These are phyloP conservation scores for Chondrilla cf. caribensis DNA, from an alignment of 37 sponge, comb jelly and placozoan species.

Conservation along the genomic window DNA sequence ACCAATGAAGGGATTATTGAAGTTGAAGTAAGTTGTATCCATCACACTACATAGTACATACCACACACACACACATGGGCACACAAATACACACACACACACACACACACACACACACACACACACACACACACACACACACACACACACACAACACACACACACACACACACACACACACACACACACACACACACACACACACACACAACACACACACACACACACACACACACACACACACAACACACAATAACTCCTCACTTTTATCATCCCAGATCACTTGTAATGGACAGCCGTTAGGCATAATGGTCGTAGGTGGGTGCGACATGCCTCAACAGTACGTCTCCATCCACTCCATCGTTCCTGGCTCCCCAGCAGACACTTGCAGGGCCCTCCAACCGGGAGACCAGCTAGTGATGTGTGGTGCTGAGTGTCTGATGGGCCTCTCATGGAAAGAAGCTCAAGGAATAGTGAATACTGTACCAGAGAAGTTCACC, in stretches of 20 bases:
- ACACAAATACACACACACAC: constrained; percentile 2
- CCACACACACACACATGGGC: background rate
- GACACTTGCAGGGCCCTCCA: constrained; percentile 24
- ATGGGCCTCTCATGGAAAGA: constrained; percentile 51
- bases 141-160: constrained; percentile 24
- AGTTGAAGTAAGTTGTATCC: constrained; percentile 30
- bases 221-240: constrained; percentile 14
- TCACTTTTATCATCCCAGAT: background rate
- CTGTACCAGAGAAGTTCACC: constrained; percentile 31
- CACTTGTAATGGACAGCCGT: background rate
- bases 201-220: constrained; percentile 13
- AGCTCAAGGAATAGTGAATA: constrained; percentile 37
- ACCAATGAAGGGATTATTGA: constrained; percentile 12
- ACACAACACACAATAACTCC: constrained; percentile 13
- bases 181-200: constrained; percentile 25
- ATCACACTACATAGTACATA: background rate
- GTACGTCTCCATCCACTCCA: constrained; percentile 47
- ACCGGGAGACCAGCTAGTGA: constrained; percentile 64
- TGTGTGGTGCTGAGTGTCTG: constrained; percentile 63
- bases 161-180: constrained; percentile 3
- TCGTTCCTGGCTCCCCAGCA: constrained; percentile 47
- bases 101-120: constrained; percentile 22
- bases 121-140: constrained; percentile 22
- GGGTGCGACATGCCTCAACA: constrained; percentile 63
- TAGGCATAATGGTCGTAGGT: constrained; percentile 64